These are phyloP conservation scores for Hyles euphorbiae DNA, from an alignment of 1,140 invertebrate genomes.

Conservation along the genomic window DNA sequence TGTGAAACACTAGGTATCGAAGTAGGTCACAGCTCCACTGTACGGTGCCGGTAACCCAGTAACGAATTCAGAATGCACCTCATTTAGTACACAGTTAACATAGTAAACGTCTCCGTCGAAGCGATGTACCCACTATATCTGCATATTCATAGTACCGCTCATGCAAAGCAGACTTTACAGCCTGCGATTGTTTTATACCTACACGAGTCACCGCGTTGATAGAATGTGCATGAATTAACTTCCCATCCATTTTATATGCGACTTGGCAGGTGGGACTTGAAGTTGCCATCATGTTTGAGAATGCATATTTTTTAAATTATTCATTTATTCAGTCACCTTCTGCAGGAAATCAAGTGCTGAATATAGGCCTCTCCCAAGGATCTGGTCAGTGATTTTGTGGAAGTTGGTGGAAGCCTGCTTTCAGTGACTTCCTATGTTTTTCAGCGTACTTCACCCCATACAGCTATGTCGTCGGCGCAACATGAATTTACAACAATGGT, in stretches of 20 bases:
- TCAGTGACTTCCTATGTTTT: too few species aligned
- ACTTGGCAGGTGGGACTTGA: neutral
- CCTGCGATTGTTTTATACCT: neutral
- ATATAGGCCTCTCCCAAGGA: too few species aligned
- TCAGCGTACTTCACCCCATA: too few species aligned
- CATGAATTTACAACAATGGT: too few species aligned
- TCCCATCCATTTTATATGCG: too few species aligned
- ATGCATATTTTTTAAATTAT: too few species aligned
- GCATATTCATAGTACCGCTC: constrained; percentile 12
- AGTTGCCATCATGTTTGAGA: neutral
- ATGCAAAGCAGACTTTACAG: constrained; percentile 3
- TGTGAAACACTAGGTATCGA: neutral
- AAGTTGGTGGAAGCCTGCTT: too few species aligned
- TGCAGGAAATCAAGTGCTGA: too few species aligned
- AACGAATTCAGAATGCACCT: constrained; percentile 18
- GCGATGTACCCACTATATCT: constrained; percentile 2
- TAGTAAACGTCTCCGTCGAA: neutral
- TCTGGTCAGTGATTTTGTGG: too few species aligned
- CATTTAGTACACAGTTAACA: constrained; percentile 14
- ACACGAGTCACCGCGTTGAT: constrained; percentile 1
- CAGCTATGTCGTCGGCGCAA: too few species aligned
- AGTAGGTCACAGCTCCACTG: constrained; percentile 2
- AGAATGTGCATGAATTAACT: neutral
- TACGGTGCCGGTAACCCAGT: neutral
- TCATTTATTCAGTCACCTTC: too few species aligned